Evolutionary conservation across 35 echinoderm and acorn worm genomes (phyloP), one percentile per base, ranked within the genome.

Genomic region (Apostichopus parvimensis): DNA sequence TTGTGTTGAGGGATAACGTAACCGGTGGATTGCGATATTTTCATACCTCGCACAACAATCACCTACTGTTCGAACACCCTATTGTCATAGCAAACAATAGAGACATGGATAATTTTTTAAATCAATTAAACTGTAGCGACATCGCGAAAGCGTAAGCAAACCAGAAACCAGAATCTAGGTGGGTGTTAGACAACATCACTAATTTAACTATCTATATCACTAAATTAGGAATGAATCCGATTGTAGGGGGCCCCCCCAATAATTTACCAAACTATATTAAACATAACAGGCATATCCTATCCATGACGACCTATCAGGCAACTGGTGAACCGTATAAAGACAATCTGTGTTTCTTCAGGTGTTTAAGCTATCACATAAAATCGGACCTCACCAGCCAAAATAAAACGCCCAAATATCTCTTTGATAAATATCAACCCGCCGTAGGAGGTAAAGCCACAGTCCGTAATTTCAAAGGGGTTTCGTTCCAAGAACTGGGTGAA

Each of bases 261-360:
- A 15, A 60, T 88, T 57, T 94, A 11, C 93, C 87, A 1, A 80
- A 70, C 45, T 92, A 92, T 61, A 92, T 92, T 45, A 66, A 70
- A 26, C 13, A 53, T 6, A 25, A 92, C 20, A 14, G 22, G 54
- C 20, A 62, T 55, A 82, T 82, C 4, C 20, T 56, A 12, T 73
- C 64, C 22, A 28, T 88, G 26, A n/a, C 18, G 17, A 78, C 26
- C 20, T 64, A 79, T 54, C 59, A n/a, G 8, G 5, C 55, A 59
- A 83, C 53, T 2, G 1, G 21, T 28, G 6, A 70, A 73, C 77
- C 87, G 20, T 91, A 91, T 57, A 72, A 82, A 54, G 93, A 94
- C 24, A 90, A 83, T 8, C 62, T 86, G 11, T 94, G 92, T 56
- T 79, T 94, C 26, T 94, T 94, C 53, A 80, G 93, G 9, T 94